Base-by-base conservation (phyloP, 2,888 invertebrate genomes). In the Caenorhabditis angaria region DNA sequence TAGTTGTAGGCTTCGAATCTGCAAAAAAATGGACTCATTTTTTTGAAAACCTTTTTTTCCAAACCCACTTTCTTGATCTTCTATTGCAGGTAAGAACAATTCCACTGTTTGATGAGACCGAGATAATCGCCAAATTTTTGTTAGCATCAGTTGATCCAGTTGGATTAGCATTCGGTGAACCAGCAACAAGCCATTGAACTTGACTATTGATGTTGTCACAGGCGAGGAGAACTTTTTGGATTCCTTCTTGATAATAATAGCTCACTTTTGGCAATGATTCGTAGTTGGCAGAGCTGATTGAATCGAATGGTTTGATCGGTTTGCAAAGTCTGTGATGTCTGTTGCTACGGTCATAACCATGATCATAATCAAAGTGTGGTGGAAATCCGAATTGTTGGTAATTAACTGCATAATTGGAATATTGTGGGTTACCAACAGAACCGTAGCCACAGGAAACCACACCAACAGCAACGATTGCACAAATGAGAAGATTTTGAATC, bases 1-100 rank as follows among this genome's bases (percentile, higher is more conserved):
- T 63, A 61, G 50, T 69, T 64, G 69, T 50, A 53, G 5, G 64
- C 61, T 35, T 69, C 59, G 50, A 60, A 69, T 22, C 68, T 69
- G 63, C 10, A 41, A 41, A 10, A 32, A 10, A 32, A 32, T 32
- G 32, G 10, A 8, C 32, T 32, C 32, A 8, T n/a, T n/a, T n/a
- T n/a, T n/a, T n/a, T n/a, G n/a, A n/a, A n/a, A n/a, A 32, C 32
- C 32, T 32, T 5, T 32, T 8, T 5, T 32, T 32, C 10, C 32
- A 41, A 25, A 62, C 65, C 48, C 10, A 70, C 65, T 58, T 58
- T 41, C 57, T 48, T 3, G 58, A 4, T 0, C 54, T 41, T 27
- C 35, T 48, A 35, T 65, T 62, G 61, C 70, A 70, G 0, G 53
- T 32, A 25, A 65, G 25, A 32, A 50, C 51, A 10, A 65, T 50